Evolutionary conservation across 2,797 vertebrate genomes (phyloP).

Genomic region (Phrynocephalus vlangalii): DNA sequence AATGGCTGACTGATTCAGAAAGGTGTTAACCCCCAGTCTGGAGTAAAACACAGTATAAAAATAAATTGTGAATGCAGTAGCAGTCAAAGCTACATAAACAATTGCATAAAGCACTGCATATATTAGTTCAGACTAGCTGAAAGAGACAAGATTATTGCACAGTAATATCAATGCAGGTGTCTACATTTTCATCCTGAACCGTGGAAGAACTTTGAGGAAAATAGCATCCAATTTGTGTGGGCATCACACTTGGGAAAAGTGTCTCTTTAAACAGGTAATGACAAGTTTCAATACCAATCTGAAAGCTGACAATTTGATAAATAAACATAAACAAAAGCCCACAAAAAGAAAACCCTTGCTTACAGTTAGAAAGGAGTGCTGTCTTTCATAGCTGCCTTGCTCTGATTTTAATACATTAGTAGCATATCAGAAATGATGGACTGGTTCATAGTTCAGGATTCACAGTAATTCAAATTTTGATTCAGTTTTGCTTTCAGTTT

Average conservation of each 20-base stretch:
- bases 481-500: too few species aligned
- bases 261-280: background rate
- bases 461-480: background rate
- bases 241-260: background rate
- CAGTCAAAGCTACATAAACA: background rate
- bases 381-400: background rate
- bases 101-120: background rate
- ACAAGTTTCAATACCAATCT: background rate
- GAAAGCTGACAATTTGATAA: conserved; percentile 5
- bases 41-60: background rate
- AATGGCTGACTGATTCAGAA: too few species aligned
- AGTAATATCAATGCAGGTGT: background rate
- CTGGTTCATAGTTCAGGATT: background rate
- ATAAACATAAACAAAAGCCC: background rate
- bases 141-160: background rate
- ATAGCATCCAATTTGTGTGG: background rate
- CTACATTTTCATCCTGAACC: too few species aligned
- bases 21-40: background rate
- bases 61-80: background rate
- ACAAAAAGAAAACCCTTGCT: background rate
- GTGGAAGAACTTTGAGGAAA: background rate
- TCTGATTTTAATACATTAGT: background rate
- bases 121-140: background rate
- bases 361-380: background rate
- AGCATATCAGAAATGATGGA: background rate